Conservation (phyloP, 92 coral and sea anemone genomes). For the Plumapathes pennacea region DNA sequence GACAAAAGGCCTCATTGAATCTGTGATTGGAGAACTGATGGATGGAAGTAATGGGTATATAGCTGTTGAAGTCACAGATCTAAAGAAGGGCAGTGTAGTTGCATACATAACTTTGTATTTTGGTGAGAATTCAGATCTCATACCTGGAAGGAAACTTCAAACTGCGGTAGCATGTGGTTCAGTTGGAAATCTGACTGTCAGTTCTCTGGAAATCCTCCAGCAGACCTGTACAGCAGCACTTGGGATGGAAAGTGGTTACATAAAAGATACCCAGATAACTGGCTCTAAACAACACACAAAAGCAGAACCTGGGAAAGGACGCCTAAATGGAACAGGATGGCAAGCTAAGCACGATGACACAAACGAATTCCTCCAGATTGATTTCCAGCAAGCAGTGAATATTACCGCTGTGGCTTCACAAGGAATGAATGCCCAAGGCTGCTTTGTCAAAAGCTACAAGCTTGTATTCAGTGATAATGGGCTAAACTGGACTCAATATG, state of each 20-base stretch:
- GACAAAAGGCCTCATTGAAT: conserved; percentile 27
- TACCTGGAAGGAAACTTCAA: conserved; percentile 53
- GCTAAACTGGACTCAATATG: conserved; percentile 26
- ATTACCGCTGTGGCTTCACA: conserved; percentile 63
- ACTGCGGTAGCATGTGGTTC: conserved; percentile 39
- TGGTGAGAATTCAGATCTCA: conserved; percentile 32
- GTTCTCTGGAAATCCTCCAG: conserved; percentile 28
- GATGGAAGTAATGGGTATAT: conserved; percentile 25
- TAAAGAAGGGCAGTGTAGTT: conserved; percentile 52
- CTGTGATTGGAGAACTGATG: conserved; percentile 10
- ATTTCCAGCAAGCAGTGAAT: conserved; percentile 28
- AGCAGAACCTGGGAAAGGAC: conserved; percentile 28
- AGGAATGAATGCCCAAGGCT: conserved; percentile 14
- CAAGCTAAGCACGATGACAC: conserved; percentile 1
- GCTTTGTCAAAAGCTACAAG: conserved; percentile 33
- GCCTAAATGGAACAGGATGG: conserved; percentile 60
- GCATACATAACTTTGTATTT: conserved; percentile 55
- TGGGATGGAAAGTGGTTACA: conserved; percentile 66
- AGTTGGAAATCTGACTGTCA: conserved; percentile 55
- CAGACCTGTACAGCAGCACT: conserved; percentile 46
- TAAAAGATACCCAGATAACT: conserved; percentile 41
- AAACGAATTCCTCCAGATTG: conserved; percentile 44
- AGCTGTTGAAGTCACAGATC: conserved; percentile 23
- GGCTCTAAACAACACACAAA: conserved; percentile 2
- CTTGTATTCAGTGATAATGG: conserved; percentile 39